Evolutionary conservation across 2,888 invertebrate species (phyloP).

Genomic region (Orthonychiurus folsomi): DNA sequence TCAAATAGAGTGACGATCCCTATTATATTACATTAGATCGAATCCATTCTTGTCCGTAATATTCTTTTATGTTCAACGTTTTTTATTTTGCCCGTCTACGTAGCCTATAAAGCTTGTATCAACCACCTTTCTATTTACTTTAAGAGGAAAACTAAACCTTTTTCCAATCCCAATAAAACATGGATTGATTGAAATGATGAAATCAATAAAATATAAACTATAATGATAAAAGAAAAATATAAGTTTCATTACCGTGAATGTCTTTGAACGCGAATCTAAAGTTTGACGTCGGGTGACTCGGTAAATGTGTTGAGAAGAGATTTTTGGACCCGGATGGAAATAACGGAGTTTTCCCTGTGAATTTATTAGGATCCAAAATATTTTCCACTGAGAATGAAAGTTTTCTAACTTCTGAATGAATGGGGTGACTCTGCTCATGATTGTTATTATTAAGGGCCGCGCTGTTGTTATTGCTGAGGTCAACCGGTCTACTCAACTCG

Average conservation of each 20-base stretch:
- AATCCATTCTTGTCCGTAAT: not conserved
- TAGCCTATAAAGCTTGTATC: too few relatives aligned
- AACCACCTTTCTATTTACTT: too few relatives aligned
- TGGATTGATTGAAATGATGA: not conserved
- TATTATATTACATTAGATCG: too few relatives aligned
- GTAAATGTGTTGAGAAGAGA: conserved; percentile 33
- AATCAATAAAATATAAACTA: not conserved
- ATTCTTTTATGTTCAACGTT: not conserved
- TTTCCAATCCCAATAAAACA: too few relatives aligned
- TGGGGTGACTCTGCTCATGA: not conserved
- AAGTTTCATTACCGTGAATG: conserved; percentile 34
- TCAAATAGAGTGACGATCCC: not conserved
- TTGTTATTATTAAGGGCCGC: conserved; percentile 7
- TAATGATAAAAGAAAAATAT: not conserved
- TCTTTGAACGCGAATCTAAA: conserved; percentile 40
- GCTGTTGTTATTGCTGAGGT: conserved; percentile 40
- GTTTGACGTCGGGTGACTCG: conserved; percentile 31
- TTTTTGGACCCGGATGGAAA: conserved; percentile 19
- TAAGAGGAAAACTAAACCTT: too few relatives aligned
- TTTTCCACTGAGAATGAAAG: conserved; percentile 85
- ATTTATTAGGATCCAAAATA: conserved; percentile 81
- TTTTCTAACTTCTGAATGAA: conserved; percentile 45
- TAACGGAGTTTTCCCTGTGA: conserved; percentile 54
- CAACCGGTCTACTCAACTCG: conserved; percentile 38
- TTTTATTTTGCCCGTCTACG: too few relatives aligned